Evolutionary conservation across 2,113 vertebrate genomes (phyloP), one percentile per base, ranked within the genome.

Genomic region (Seriola dumerili): DNA sequence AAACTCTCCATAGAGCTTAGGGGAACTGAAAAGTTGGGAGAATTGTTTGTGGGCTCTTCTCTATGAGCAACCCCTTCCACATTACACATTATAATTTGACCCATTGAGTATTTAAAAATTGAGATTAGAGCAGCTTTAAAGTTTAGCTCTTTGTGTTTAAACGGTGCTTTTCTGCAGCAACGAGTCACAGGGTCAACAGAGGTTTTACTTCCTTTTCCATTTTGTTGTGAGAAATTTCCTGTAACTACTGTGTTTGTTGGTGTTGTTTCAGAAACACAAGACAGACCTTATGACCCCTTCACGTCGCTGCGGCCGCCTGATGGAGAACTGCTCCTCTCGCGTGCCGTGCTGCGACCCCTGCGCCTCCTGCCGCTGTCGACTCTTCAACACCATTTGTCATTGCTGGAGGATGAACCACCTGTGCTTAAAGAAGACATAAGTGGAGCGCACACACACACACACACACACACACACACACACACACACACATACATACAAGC

Each of bases 371-470:
- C 94, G 89, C 85, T 96, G 96, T 68, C 92, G 94, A 32, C 93
- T 96, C 81, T 96, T 96, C 84, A 96, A 95, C 84, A 94, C 95
- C 64, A 93, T 96, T 90, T 96, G 96, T 72, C 92, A 94, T 84
- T 96, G 96, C 91, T 95, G 94, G 95, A 95, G 81, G 70, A 90
- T 93, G 55, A 93, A 90, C 50, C 76, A 67, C 0, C 61, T 85
- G 55, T 96, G 96, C 78, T 11, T 84, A 21, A 94, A 80, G 86
- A 94, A 81, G 83, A 85, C 78, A 36, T 95, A 95, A 85, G 78
- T 4, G 25, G 4, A 48, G 8, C 65, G 32, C 21, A 17, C 16
- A 73, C n/a, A 3, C 7, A 46, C 55, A 16, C 0, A n/a, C 36
- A 54, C 69, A 65, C 29, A 59, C 57, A 71, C 50, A 11, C n/a